Percentiles rank a stretch among this genome's conserved stretches.
These are phyloP conservation scores for Oligia strigilis DNA, from an alignment of 2,888 invertebrate species.

Conservation along the genomic window DNA sequence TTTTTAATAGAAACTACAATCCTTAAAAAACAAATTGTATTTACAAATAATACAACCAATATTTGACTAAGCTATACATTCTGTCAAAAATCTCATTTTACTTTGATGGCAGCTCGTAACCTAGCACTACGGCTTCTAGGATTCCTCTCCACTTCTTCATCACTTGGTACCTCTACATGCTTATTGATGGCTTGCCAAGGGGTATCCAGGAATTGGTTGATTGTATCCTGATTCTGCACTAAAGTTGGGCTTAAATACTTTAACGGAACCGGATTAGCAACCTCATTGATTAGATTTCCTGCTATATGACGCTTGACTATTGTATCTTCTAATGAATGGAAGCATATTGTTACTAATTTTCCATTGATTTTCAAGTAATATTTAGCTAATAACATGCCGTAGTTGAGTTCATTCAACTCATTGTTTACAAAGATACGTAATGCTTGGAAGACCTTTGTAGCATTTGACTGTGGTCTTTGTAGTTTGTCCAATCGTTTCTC, in stretches of 20 bases:
- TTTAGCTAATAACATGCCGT: conserved; percentile 95
- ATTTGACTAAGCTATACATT: conserved; percentile 27
- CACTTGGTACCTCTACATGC: conserved; percentile 94
- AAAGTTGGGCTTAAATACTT: conserved; percentile 92
- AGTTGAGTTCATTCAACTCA: conserved; percentile 98
- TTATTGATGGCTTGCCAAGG: conserved; percentile 95
- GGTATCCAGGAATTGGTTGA: conserved; percentile 91
- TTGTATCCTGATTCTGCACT: conserved; percentile 90
- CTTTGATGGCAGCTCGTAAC: conserved; percentile 95
- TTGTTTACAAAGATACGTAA: conserved; percentile 98
- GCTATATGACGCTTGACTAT: conserved; percentile 97
- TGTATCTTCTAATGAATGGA: conserved; percentile 98
- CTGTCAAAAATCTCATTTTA: conserved; percentile 82
- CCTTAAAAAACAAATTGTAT: conserved; percentile 52
- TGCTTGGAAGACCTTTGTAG: conserved; percentile 98
- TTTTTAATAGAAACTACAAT: conserved; percentile 40
- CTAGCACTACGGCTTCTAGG: conserved; percentile 97
- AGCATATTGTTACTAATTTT: conserved; percentile 95
- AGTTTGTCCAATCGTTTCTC: conserved; percentile 93
- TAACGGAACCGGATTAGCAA: conserved; percentile 93
- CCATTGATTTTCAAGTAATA: conserved; percentile 95
- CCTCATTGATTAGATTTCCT: conserved; percentile 93
- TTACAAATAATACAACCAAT: conserved; percentile 58
- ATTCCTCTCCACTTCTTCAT: conserved; percentile 94
- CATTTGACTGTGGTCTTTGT: conserved; percentile 94